A percentile compares a stretch with the other conserved stretches of the same genome.
Evolutionary conservation across 2,797 vertebrate genomes (phyloP).

Genomic region (Myotis vivesi): DNA sequence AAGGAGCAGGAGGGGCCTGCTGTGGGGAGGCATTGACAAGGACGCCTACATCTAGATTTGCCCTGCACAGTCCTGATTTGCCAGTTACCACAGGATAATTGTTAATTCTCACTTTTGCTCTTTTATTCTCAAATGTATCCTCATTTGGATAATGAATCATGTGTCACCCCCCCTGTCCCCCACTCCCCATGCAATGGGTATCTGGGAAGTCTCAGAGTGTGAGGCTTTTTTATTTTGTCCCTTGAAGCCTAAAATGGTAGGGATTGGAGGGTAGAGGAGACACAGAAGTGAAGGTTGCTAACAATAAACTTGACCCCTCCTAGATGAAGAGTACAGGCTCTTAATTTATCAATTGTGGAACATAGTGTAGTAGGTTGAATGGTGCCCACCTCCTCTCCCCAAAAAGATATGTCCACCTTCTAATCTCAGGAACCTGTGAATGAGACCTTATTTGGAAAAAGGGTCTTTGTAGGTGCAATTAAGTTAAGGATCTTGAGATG

Average conservation of each 20-base stretch:
- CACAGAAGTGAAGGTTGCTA: not conserved
- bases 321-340: not conserved
- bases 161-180: not conserved
- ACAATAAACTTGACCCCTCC: not conserved
- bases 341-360: not conserved
- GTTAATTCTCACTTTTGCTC: not conserved
- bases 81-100: not conserved
- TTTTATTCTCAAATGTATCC: not conserved
- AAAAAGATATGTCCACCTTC: not conserved
- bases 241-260: not conserved
- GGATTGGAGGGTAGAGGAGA: not conserved
- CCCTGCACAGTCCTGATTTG: not conserved
- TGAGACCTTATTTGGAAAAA: not conserved
- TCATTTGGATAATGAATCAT: not conserved
- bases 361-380: not conserved
- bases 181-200: not conserved
- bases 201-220: not conserved
- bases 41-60: not conserved
- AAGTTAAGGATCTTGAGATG: not conserved
- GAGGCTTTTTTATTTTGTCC: not conserved
- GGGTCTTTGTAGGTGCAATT: not conserved
- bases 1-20: not conserved
- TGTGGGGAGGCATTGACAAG: not conserved
- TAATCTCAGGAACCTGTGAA: not conserved
- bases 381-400: not conserved